Percentiles rank a stretch among this genome's conserved stretches.
Conservation (phyloP, 2,888 invertebrate genomes). For the Rhimphoctona megacephalus region DNA sequence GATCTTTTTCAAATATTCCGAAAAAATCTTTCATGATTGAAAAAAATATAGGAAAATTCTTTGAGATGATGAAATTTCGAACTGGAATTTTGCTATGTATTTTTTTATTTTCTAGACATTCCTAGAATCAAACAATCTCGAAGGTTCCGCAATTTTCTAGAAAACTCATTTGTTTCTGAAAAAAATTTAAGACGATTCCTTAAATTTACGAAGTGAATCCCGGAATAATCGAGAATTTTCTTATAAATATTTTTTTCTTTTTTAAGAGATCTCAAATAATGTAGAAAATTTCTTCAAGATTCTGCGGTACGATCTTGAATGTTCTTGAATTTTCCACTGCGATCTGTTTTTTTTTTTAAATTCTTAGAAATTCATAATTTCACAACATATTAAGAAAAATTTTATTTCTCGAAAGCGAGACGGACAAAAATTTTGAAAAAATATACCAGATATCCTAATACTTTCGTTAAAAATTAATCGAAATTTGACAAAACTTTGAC, state of each 20-base stretch:
- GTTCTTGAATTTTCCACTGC: not conserved
- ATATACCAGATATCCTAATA: not conserved
- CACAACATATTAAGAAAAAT: not conserved
- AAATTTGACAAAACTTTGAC: constrained; percentile 9
- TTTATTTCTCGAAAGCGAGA: not conserved
- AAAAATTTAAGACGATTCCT: too few relatives aligned
- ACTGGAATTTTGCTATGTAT: too few relatives aligned
- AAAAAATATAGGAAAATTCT: not conserved
- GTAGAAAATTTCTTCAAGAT: not conserved
- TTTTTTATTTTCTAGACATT: too few relatives aligned
- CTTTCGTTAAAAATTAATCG: not conserved
- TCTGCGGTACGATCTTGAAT: not conserved
- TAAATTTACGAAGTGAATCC: too few relatives aligned
- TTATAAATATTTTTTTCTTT: not conserved
- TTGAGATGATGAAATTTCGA: not conserved
- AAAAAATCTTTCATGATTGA: not conserved
- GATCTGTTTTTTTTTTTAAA: not conserved
- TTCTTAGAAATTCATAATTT: not conserved
- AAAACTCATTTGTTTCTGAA: too few relatives aligned
- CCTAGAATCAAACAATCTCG: too few relatives aligned
- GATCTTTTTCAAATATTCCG: not conserved
- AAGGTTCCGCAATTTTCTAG: too few relatives aligned
- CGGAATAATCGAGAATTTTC: not conserved
- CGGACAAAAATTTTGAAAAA: not conserved
- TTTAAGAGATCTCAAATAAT: too few relatives aligned